Base-by-base conservation (phyloP, 2,888 invertebrate species). In the Acronicta alni region DNA sequence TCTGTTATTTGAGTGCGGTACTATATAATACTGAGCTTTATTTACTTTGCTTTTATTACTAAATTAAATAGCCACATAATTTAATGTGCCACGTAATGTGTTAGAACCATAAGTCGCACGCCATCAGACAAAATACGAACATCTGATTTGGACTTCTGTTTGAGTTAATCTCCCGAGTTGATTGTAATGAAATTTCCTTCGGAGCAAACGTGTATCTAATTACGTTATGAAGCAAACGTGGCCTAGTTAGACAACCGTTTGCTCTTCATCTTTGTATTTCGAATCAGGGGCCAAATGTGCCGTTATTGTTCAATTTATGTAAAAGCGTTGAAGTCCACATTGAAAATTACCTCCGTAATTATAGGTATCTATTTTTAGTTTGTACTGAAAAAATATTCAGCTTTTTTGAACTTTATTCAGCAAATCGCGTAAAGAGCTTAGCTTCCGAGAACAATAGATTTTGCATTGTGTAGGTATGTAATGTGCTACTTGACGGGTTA, bases 101-200 rank as follows among this genome's bases (percentile, higher is more conserved):
- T 16, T 14, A 18, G 35, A 16, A 42, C 30, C 12, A 26, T 0
- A 23, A 53, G 30, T 61, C 23, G n/a, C 16, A 42, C 20, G 30
- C 42, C 16, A 30, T 23, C 51, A 39, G 61, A 59, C 20, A 60
- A 58, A 55, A 68, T 68, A 57, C 45, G 52, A 58, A 61, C 51
- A 71, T 73, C 71, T 60, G 57, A 64, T 71, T 73, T 46, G 20
- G 55, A 68, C 61, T 73, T 73, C 60, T 73, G 67, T 73, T 73
- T 73, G 67, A 73, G 71, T 74, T 74, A 61, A 74, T 74, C 58
- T 72, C 62, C 60, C 60, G 61, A 65, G 70, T 65, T 74, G 68
- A 72, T 74, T 74, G 66, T 74, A 74, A 74, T 69, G 66, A 72
- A 74, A 74, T 74, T 72, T 70, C 67, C 51, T 67, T 63, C 67